Conservation (phyloP, 2,113 vertebrate species). For the Neogobius melanostomus region DNA sequence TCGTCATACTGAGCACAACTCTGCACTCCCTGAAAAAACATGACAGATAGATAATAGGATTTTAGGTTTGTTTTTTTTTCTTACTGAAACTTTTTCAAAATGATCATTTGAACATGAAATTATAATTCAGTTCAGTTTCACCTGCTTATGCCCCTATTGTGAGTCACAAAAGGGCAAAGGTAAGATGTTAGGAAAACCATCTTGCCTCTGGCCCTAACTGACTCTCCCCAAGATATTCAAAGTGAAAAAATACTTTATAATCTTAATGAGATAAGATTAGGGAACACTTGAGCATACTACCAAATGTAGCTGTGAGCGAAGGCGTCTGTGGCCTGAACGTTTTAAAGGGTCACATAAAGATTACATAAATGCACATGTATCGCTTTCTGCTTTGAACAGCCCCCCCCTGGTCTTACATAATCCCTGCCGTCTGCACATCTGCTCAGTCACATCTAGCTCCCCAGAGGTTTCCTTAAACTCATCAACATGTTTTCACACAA, state of each 20-base stretch:
- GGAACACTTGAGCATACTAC: neutral
- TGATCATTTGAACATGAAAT: no score
- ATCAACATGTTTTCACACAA: slow-evolving; percentile 32
- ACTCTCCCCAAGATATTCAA: neutral
- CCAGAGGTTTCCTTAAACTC: slow-evolving; percentile 34
- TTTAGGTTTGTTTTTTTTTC: slow-evolving; percentile 31
- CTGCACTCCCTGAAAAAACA: slow-evolving; percentile 10
- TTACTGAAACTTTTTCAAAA: neutral
- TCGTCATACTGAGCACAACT: slow-evolving; percentile 35
- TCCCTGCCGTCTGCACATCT: slow-evolving; percentile 55
- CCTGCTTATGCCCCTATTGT: no score
- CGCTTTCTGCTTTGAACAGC: neutral
- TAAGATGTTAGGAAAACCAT: neutral
- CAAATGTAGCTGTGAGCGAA: neutral
- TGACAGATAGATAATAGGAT: neutral
- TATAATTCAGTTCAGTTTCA: no score
- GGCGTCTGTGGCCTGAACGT: neutral
- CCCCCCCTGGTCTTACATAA: slow-evolving; percentile 28
- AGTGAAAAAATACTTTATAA: neutral
- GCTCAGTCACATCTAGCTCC: slow-evolving; percentile 43
- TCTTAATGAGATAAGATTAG: neutral
- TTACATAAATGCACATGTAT: neutral
- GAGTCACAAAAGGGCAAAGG: no score
- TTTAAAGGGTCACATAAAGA: neutral
- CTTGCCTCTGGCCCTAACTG: neutral